Evolutionary conservation across 2,888 invertebrate species (phyloP), one percentile per base, ranked within the genome.

Genomic region (Heteromyza rotundicornis): DNA sequence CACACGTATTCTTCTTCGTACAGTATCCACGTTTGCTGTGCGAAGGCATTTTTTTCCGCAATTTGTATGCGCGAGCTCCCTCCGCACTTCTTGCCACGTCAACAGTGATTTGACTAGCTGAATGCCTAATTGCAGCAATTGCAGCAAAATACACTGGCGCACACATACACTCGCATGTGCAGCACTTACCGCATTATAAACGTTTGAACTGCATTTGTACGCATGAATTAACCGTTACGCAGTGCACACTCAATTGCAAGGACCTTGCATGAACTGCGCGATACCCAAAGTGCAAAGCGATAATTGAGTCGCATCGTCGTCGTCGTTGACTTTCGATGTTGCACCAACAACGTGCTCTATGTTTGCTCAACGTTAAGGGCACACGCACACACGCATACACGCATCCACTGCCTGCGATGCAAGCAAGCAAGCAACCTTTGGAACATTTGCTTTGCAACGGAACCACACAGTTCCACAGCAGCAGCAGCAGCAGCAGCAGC

Each of bases 181-280:
- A 52, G 27, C 53, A 49, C 22, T 64, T 65, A 63, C 73, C 72
- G 71, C 74, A 72, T 71, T 67, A 72, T 71, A 72, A 75, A 68
- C 74, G 72, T 69, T 74, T 71, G 69, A 60, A 65, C 74, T 73
- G 65, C 74, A 74, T 68, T 74, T 64, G 70, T 73, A 74, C 73
- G 70, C 68, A 68, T 68, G 74, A 74, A 74, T 74, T 72, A 75
- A 73, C 73, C 72, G 74, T 71, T 74, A 72, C 72, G 57, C 68
- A 66, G 35, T 72, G 71, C 74, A 74, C 72, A 64, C 56, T 62
- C 65, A 20, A 1, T 16, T 19, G 47, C 47, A 47, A 47, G 47
- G 47, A 47, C 47, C n/a, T 20, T 47, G 2, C 20, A 19, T 47
- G 47, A 17, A 47, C 3, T 53, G 24, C n/a, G 23, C 56, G 14